These are phyloP conservation scores for Ophion costatus DNA, from an alignment of 2,888 invertebrate species.

Conservation along the genomic window DNA sequence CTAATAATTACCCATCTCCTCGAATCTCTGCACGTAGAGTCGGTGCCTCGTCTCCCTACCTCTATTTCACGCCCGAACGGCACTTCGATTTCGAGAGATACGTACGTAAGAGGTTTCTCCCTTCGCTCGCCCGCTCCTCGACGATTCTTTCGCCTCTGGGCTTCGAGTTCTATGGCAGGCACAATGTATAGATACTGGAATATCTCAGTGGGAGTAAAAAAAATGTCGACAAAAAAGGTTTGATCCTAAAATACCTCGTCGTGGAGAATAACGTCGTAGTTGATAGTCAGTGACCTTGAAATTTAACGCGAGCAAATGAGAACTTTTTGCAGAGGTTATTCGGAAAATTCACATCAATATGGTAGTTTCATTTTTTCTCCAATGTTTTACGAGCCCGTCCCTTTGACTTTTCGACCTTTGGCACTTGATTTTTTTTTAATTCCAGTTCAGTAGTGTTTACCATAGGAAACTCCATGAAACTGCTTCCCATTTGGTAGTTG, in stretches of 20 bases:
- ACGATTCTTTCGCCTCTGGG: constrained; percentile 20
- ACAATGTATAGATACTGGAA: background rate
- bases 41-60: constrained; percentile 61
- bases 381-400: too few relatives aligned
- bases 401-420: too few relatives aligned
- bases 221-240: background rate
- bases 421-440: too few relatives aligned
- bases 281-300: background rate
- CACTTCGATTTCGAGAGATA: constrained; percentile 72
- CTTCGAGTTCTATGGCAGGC: background rate
- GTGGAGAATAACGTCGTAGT: background rate
- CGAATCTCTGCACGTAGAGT: constrained; percentile 60
- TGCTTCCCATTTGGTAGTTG: too few relatives aligned
- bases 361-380: too few relatives aligned
- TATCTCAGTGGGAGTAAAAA: background rate
- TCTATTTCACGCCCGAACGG: constrained; percentile 80
- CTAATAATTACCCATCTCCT: constrained; percentile 81
- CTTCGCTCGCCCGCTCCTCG: background rate
- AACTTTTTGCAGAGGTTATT: too few relatives aligned
- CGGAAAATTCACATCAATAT: too few relatives aligned
- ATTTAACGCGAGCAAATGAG: background rate
- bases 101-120: constrained; percentile 31
- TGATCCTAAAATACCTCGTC: background rate
- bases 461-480: too few relatives aligned
- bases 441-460: too few relatives aligned